Percentiles rank a stretch among this genome's conserved stretches.
Evolutionary conservation across 2,888 invertebrate species (phyloP).

Genomic region (Calephelis perditalis): DNA sequence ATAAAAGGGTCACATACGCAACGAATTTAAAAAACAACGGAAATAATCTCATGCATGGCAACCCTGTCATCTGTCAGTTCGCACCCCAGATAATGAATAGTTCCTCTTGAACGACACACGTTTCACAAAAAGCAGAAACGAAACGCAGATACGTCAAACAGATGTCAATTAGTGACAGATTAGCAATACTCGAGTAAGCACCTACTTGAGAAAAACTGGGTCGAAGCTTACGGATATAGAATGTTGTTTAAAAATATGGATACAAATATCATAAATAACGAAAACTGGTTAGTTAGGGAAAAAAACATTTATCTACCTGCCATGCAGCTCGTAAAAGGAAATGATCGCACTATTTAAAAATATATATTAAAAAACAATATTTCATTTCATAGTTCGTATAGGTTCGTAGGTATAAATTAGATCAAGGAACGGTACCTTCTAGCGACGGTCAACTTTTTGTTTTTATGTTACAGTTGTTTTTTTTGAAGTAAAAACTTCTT

Average conservation of each 20-base stretch:
- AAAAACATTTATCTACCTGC: not conserved
- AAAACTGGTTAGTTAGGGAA: not conserved
- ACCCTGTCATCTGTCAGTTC: conserved; percentile 43
- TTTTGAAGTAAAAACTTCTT: too few relatives aligned
- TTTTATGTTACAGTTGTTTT: too few relatives aligned
- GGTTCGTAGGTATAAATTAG: too few relatives aligned
- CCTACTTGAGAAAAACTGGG: conserved; percentile 9
- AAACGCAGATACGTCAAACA: conserved; percentile 23
- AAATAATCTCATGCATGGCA: not conserved
- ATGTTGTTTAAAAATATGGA: conserved; percentile 9
- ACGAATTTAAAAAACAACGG: too few relatives aligned
- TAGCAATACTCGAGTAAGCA: conserved; percentile 18
- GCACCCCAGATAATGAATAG: conserved; percentile 50
- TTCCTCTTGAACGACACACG: conserved; percentile 16
- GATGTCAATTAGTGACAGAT: conserved; percentile 24
- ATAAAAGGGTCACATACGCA: too few relatives aligned
- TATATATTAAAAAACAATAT: too few relatives aligned
- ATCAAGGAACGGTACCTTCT: too few relatives aligned
- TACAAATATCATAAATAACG: not conserved
- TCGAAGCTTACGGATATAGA: conserved; percentile 14
- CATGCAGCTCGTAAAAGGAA: too few relatives aligned
- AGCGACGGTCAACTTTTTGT: too few relatives aligned
- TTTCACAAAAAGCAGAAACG: conserved; percentile 18
- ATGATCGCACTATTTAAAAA: too few relatives aligned
- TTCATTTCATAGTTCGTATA: too few relatives aligned